Conservation (phyloP, 1,140 invertebrate genomes). For the Sinonovacula constricta region DNA sequence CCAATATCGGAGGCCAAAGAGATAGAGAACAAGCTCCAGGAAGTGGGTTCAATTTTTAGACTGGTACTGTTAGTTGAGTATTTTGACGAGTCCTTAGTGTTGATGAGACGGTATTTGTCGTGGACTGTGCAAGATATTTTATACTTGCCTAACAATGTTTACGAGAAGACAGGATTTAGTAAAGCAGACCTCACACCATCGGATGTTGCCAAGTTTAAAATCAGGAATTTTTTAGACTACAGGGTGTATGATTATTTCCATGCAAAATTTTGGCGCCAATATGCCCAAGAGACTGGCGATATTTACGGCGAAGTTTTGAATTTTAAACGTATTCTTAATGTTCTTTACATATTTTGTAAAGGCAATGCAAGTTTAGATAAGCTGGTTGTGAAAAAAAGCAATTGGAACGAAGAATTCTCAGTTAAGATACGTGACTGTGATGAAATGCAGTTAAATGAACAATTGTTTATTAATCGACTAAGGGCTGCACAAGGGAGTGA, state of each 20-base stretch:
- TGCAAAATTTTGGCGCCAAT: constrained; percentile 25
- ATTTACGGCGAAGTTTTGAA: constrained; percentile 35
- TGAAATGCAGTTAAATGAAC: constrained; percentile 19
- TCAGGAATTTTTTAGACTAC: constrained; percentile 34
- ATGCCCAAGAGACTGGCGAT: constrained; percentile 3
- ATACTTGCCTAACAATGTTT: constrained; percentile 25
- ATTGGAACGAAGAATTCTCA: constrained; percentile 26
- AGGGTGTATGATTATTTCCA: constrained; percentile 23
- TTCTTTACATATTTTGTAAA: constrained; percentile 20
- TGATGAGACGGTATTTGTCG: constrained; percentile 12
- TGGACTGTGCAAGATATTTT: constrained; percentile 1
- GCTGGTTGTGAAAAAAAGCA: background rate
- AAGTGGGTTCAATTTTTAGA: constrained; percentile 59
- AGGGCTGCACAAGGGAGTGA: constrained; percentile 34
- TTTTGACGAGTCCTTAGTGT: constrained; percentile 57
- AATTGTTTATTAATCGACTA: constrained; percentile 29
- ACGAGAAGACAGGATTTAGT: background rate
- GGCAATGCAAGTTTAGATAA: background rate
- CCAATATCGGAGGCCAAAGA: constrained; percentile 5
- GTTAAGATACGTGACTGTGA: constrained; percentile 4
- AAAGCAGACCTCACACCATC: background rate
- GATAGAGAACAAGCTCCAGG: constrained; percentile 43
- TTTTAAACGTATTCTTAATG: constrained; percentile 21
- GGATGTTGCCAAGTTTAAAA: constrained; percentile 15
- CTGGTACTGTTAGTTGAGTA: constrained; percentile 64